phyloP scores from a whole-genome alignment of 2,113 vertebrate species.

The Eurypyga helias region DNA sequence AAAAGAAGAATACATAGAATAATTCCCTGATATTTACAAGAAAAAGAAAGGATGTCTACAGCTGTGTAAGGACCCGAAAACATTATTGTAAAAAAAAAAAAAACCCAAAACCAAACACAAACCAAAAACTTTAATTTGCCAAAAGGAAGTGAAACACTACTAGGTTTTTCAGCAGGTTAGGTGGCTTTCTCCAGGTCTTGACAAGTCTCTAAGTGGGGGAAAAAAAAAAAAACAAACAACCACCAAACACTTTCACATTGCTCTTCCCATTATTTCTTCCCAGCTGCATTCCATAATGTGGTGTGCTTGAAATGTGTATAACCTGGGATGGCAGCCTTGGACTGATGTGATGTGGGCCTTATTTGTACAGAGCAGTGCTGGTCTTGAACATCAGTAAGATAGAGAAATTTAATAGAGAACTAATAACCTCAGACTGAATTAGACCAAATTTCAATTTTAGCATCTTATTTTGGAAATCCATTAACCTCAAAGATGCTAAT shows the following conservation, averaged over 20 bases:
- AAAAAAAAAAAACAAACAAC: no score
- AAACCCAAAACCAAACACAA: no score
- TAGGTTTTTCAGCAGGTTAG: background rate
- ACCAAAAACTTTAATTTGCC: background rate
- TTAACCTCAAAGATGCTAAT: background rate
- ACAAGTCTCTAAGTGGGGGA: no score
- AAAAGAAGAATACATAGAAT: background rate
- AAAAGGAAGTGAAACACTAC: background rate
- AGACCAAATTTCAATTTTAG: background rate
- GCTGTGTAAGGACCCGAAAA: background rate
- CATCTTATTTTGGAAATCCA: slow-evolving; percentile 12
- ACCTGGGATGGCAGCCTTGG: background rate
- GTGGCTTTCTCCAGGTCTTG: background rate
- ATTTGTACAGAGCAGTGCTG: background rate
- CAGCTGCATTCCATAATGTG: background rate
- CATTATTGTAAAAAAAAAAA: background rate
- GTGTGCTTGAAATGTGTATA: background rate
- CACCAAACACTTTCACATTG: background rate
- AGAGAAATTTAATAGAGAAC: background rate
- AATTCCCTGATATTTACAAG: background rate
- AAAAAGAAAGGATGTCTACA: background rate
- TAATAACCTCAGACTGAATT: background rate
- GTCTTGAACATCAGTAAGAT: background rate
- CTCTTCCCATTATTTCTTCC: background rate
- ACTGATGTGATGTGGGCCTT: background rate